phyloP scores from a whole-genome alignment of 2,797 vertebrate genomes.

The Odontamblyopus lacepedii region DNA sequence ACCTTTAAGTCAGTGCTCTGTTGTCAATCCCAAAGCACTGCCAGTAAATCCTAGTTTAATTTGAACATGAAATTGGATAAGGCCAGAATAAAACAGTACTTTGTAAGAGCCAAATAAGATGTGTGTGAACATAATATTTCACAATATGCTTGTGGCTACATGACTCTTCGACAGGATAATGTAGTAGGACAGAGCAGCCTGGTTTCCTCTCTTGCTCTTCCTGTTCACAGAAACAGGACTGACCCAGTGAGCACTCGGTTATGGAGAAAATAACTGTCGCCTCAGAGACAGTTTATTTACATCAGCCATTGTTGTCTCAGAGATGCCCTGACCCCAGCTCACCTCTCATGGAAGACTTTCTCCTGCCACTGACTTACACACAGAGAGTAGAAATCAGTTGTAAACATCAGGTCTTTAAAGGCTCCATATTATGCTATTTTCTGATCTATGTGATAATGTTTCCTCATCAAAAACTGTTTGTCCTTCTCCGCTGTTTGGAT shows the following conservation, averaged over 20 bases:
- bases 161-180: background rate
- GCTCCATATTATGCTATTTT: too few relatives aligned
- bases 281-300: background rate
- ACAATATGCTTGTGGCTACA: constrained; percentile 2
- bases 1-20: too few relatives aligned
- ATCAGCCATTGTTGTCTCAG: background rate
- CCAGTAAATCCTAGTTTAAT: too few relatives aligned
- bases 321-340: constrained; percentile 20
- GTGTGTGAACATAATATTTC: too few relatives aligned
- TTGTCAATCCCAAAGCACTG: too few relatives aligned
- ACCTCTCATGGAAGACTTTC: background rate
- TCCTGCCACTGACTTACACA: background rate
- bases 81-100: too few relatives aligned
- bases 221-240: constrained; percentile 20
- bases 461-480: too few relatives aligned
- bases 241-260: background rate
- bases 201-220: constrained; percentile 31
- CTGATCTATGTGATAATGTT: too few relatives aligned
- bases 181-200: background rate
- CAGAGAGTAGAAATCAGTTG: background rate
- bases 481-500: too few relatives aligned
- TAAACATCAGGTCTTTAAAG: background rate
- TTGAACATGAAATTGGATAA: too few relatives aligned
- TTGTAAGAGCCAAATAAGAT: too few relatives aligned
- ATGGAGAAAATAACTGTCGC: constrained; percentile 16